Base-by-base conservation (phyloP, 2,797 vertebrate species). In the Prunella strophiata region DNA sequence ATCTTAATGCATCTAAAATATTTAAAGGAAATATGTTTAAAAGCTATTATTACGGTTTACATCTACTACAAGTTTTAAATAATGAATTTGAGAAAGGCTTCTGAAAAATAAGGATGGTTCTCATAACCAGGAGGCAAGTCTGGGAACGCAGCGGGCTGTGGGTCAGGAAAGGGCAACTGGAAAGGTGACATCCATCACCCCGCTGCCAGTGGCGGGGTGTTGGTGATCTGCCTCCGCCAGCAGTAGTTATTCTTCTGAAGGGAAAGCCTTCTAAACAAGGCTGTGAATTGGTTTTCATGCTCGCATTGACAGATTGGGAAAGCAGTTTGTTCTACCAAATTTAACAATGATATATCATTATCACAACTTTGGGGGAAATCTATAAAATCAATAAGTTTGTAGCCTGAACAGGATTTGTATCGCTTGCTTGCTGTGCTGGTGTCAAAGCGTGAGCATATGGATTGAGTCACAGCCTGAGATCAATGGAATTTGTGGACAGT, bases 311-410 rank as follows among this genome's bases (percentile, higher is more conserved):
- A 98, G 98, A 99, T 99, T 98, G 99, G 98, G 98, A 99, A 99
- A 99, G 98, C 99, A 98, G 99, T 99, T 99, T 99, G 99, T 99
- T 99, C 99, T 99, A 99, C 98, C 98, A 99, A 99, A 99, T 99
- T 99, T 99, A 99, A 99, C 99, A 99, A 99, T 99, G 99, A 99
- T 99, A 99, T 99, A 99, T 99, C 99, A 99, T 99, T 99, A 99
- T 99, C 99, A 99, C 99, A 99, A 99, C 99, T 99, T 99, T 99
- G 98, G 98, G 98, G 97, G 98, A 99, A 99, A 99, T 99, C 99
- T 99, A 99, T 99, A 99, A 99, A 99, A 99, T 99, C 99, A 99
- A 99, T 99, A 98, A 98, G 98, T 98, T 98, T 98, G 99, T 99
- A 98, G 98, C 98, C 98, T 98, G 98, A 98, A 98, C 98, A 98